phyloP scores from a whole-genome alignment of 1,140 invertebrate species.

The Seison nebaliae region DNA sequence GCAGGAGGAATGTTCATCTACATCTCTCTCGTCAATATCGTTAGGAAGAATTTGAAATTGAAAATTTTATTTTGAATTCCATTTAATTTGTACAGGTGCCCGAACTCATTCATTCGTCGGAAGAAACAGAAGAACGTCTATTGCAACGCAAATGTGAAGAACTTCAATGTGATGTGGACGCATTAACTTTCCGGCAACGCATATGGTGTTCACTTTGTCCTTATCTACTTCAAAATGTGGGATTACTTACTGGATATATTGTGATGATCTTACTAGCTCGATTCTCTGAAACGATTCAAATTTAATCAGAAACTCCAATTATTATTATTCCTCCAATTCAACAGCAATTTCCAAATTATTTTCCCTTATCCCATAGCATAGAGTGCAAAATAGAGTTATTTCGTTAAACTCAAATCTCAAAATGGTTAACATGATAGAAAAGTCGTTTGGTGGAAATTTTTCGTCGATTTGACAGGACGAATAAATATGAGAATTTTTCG shows the following conservation, averaged over 20 bases:
- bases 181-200: constrained; percentile 2
- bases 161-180: neutral
- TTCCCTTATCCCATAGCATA: no score
- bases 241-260: constrained; percentile 1
- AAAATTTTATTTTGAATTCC: neutral
- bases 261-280: constrained; percentile 3
- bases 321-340: no score
- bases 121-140: constrained; percentile 8
- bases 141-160: neutral
- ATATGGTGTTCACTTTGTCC: constrained; percentile 3
- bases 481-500: no score
- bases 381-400: no score
- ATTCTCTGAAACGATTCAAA: constrained; percentile 1
- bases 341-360: no score
- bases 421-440: no score
- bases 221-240: constrained; percentile 8
- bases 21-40: constrained; percentile 39
- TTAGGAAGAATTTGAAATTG: constrained; percentile 18
- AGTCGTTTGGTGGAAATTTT: no score
- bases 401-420: no score
- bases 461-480: no score
- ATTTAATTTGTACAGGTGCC: neutral
- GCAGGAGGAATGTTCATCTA: constrained; percentile 40
- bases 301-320: no score
- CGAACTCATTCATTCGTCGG: constrained; percentile 1